Percentiles rank a stretch among this genome's conserved stretches.
Conservation (phyloP, 2,113 vertebrate genomes). For the Pandion haliaetus region DNA sequence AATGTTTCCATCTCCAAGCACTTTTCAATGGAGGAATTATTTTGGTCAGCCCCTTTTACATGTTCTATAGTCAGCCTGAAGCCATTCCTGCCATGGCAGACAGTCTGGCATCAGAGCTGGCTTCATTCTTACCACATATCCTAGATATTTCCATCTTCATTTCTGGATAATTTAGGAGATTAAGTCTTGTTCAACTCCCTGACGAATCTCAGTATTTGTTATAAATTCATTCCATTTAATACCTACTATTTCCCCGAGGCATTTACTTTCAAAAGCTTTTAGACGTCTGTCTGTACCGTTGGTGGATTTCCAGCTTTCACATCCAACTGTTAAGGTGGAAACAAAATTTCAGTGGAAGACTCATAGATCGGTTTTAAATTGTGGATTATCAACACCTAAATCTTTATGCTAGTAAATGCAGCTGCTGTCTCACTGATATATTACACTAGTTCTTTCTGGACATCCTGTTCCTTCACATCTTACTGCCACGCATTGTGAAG, state of each 20-base stretch:
- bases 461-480: background rate
- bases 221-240: constrained; percentile 61
- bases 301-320: constrained; percentile 44
- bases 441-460: background rate
- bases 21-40: background rate
- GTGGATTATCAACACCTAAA: background rate
- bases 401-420: background rate
- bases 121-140: constrained; percentile 47
- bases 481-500: background rate
- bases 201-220: constrained; percentile 42
- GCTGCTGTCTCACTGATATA: background rate
- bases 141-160: constrained; percentile 56
- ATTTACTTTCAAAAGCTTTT: constrained; percentile 56
- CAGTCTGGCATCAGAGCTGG: constrained; percentile 50
- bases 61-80: background rate
- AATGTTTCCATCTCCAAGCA: background rate
- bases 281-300: constrained; percentile 27
- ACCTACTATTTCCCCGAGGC: constrained; percentile 40
- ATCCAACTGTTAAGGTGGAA: constrained; percentile 57
- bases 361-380: background rate
- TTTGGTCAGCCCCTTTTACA: background rate
- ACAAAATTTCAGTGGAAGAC: background rate
- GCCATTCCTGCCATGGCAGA: constrained; percentile 32
- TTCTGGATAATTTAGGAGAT: constrained; percentile 65
- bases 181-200: constrained; percentile 52